A percentile compares a stretch with the other conserved stretches of the same genome.
Conservation (phyloP, 2,888 invertebrate genomes). For the Pristionchus entomophagus region DNA sequence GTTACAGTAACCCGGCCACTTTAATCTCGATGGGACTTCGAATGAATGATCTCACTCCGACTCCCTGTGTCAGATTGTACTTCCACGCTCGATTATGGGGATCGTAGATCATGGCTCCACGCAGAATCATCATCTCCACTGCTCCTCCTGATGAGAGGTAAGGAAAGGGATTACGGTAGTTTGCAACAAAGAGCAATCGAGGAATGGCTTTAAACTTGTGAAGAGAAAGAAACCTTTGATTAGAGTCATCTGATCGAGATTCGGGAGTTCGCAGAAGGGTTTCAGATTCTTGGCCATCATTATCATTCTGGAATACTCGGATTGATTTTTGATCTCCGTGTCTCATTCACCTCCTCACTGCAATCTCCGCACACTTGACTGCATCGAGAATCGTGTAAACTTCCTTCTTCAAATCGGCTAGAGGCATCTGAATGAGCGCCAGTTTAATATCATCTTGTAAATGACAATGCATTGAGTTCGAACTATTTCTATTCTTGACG, state of each 20-base stretch:
- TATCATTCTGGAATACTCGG: constrained; percentile 79
- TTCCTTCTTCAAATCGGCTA: constrained; percentile 19
- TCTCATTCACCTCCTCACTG: constrained; percentile 9
- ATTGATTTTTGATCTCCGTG: background rate
- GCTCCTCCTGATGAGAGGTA: constrained; percentile 85
- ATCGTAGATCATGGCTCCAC: constrained; percentile 93
- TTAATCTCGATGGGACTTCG: too few species aligned
- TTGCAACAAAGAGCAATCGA: too few species aligned
- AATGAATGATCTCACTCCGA: too few species aligned
- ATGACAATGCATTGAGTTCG: too few species aligned
- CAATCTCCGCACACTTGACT: constrained; percentile 45
- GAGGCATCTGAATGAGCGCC: background rate
- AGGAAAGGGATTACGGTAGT: background rate
- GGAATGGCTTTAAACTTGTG: background rate
- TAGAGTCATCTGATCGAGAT: constrained; percentile 91
- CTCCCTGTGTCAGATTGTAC: constrained; percentile 78
- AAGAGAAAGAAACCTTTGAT: constrained; percentile 84
- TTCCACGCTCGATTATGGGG: constrained; percentile 91
- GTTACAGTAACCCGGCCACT: too few species aligned
- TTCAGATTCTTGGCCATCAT: constrained; percentile 81
- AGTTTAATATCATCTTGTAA: background rate
- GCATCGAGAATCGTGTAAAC: constrained; percentile 47
- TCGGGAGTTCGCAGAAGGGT: constrained; percentile 93
- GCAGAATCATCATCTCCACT: constrained; percentile 94
- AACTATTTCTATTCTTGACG: background rate